Base-by-base conservation (phyloP, 2,888 invertebrate species). In the Camponotus fellah region DNA sequence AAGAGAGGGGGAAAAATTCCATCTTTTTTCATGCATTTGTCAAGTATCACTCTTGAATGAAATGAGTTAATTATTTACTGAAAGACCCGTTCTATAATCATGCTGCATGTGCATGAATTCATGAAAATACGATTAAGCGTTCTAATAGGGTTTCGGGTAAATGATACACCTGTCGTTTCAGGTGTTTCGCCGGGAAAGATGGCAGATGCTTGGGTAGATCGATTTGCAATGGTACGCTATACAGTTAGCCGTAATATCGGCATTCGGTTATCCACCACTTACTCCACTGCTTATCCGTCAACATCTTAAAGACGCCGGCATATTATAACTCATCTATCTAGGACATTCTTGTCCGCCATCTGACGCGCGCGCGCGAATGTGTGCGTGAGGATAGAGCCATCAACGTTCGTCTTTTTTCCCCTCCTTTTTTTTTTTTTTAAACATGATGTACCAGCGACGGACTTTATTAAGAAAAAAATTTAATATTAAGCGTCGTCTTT, bases 311-410 rank as follows among this genome's bases (percentile, higher is more conserved):
- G 12, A 60, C 58, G 68, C 14, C 49, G 26, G 32, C 56, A 58
- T 46, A 75, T 89, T 84, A 89, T 86, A 87, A 87, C 79, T 88
- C 83, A 86, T 89, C 85, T 89, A 92, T 92, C 87, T 92, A 85
- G 92, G 92, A 90, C 92, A 91, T 80, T 71, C 77, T 85, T 90
- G 87, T 84, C 75, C 62, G 77, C 90, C 91, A 90, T 74, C 90
- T 90, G 90, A 85, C 83, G 64, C 80, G 66, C 62, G 17, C 53
- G 40, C n/a, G 32, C 21, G 26, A 34, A 43, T 43, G 65, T 37
- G 12, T 40, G 65, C 65, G 56, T 26, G 21, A 21, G 37, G 60
- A 71, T 71, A 69, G 60, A 80, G 71, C 71, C 79, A 17, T 80
- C 79, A 80, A 43, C 60, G 10, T 17, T 60, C 43, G 56, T 32